These are phyloP conservation scores for Coelopa frigida DNA, from an alignment of 1,140 invertebrate species.

Conservation along the genomic window DNA sequence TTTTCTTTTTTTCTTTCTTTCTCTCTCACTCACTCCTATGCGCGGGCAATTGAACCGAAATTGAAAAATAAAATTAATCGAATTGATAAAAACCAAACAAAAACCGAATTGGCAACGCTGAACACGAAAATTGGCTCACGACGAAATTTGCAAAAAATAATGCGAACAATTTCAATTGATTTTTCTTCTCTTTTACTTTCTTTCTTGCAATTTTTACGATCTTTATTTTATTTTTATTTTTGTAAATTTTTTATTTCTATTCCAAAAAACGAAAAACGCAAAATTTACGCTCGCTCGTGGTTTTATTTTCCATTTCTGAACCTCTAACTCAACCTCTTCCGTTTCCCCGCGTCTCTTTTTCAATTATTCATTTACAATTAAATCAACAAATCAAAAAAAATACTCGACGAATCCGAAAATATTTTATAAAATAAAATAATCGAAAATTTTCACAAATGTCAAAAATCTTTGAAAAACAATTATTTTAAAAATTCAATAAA, in stretches of 20 bases:
- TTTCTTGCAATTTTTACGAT: background rate
- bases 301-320: no score
- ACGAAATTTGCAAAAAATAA: background rate
- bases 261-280: slow-evolving; percentile 6
- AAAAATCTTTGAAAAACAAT: slow-evolving; percentile 3
- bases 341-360: slow-evolving; percentile 5
- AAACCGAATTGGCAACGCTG: background rate
- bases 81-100: background rate
- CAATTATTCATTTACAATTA: background rate
- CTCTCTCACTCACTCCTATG: background rate
- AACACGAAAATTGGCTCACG: background rate
- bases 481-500: background rate
- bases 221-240: background rate
- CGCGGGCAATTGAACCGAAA: background rate
- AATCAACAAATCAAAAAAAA: no score
- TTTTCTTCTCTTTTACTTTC: background rate
- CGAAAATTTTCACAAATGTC: background rate
- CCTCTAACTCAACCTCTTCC: no score
- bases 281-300: slow-evolving; percentile 4
- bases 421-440: no score
- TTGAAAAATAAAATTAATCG: background rate
- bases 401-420: no score
- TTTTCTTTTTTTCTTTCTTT: background rate
- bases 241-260: background rate
- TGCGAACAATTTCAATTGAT: slow-evolving; percentile 9